Evolutionary conservation across 2,797 vertebrate species (phyloP), one percentile per base, ranked within the genome.

Genomic region (Arctocebus calabarensis): DNA sequence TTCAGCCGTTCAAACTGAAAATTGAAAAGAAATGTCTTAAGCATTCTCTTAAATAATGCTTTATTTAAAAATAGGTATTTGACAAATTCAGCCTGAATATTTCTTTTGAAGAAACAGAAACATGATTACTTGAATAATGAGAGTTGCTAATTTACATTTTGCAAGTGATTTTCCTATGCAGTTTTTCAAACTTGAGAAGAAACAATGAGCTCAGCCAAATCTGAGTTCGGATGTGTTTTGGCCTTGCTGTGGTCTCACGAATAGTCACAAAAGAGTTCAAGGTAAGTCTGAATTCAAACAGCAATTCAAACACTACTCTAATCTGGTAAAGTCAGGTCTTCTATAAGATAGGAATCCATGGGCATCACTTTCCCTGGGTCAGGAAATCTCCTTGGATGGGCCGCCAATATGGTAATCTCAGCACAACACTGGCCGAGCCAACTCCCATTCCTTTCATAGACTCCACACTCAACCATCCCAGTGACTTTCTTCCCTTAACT

Each of bases 1-100:
- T 99, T 99, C 97, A 99, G 98, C 96, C 98, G 99, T 96, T 99
- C 99, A 98, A 99, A 99, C 99, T 99, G 98, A 48, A 98, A 97
- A 98, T 48, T 61, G 83, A 96, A 98, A 97, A 96, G 25, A 96
- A 75, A 95, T 61, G 32, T 70, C 86, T 94, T 64, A 73, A 88
- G 14, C 29, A 61, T 81, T 84, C 52, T 19, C 40, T 87, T 77
- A 74, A 88, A 92, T 45, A 48, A 57, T 81, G 79, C 95, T 96
- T 81, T 81, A 96, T 61, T 84, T 68, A 12, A 94, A 84, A 13
- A 48, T 10, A 74, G 0, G 2, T 40, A 61, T 75, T 81, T 70
- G 13, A 34, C 52, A 94, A 66, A 43, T 40, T 61, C 7, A 27
- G 37, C 37, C 16, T 70, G 14, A n/a, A 91, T 62, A 20, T 43